Percentiles rank a stretch among this genome's conserved stretches.
Conservation (phyloP, 2,888 invertebrate species). For the Caenorhabditis doughertyi region DNA sequence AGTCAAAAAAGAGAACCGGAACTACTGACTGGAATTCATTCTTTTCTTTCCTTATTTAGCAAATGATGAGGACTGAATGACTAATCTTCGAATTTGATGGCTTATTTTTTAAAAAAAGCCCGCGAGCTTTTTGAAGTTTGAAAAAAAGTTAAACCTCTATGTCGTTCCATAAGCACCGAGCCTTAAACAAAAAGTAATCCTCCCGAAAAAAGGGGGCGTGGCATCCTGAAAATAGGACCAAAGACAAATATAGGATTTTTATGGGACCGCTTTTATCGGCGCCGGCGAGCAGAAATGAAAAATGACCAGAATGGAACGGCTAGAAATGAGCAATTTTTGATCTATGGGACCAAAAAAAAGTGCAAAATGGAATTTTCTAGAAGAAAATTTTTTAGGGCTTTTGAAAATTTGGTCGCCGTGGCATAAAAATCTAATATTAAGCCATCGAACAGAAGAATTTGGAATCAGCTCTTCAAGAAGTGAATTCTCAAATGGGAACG, state of each 20-base stretch:
- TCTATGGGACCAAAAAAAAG: neutral
- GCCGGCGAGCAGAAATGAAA: neutral
- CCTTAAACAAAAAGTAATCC: neutral
- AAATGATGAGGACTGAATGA: neutral
- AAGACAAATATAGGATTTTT: slow-evolving; percentile 3
- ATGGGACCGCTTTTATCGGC: neutral
- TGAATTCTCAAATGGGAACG: no score
- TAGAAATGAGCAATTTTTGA: neutral
- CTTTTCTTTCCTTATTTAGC: neutral
- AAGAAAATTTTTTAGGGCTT: neutral
- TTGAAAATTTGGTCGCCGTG: neutral
- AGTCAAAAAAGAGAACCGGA: neutral
- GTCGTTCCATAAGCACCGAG: no score
- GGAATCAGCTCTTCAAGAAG: no score
- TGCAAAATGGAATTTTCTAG: neutral
- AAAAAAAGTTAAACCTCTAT: no score
- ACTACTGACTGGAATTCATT: neutral
- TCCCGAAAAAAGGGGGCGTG: neutral
- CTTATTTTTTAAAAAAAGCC: neutral
- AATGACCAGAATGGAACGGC: neutral
- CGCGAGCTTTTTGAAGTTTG: no score
- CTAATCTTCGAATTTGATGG: neutral
- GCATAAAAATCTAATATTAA: no score
- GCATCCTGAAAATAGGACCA: neutral
- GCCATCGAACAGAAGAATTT: no score